Evolutionary conservation across 2,797 vertebrate genomes (phyloP), one percentile per base, ranked within the genome.

Genomic region (Hemibagrus guttatus): DNA sequence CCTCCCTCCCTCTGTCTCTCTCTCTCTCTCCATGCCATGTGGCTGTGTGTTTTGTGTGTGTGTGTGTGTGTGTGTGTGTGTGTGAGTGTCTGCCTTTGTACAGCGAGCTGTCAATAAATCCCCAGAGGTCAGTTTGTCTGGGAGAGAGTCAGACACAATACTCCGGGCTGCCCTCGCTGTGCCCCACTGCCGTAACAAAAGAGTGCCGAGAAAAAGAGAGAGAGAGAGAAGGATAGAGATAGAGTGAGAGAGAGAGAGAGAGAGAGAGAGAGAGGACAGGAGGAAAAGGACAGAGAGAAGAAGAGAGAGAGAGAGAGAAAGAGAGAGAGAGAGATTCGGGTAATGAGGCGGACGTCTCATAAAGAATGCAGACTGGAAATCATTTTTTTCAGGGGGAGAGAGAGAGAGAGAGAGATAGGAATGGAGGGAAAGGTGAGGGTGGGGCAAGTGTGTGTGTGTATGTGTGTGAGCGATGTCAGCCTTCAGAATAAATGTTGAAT

Each of bases 41-140:
- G 59, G 58, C 82, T 82, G 54, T 58, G 95, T 49, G 46, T 49
- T 94, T 94, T 93, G 92, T 93, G 92, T 95, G 94, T 92, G 93
- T 93, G 92, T 94, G 94, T 91, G 93, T 94, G 94, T 97, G 82
- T 78, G 84, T 85, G 31, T 83, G 69, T 31, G 49, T 69, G 85
- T 95, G 94, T 93, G 93, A 93, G 93, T 94, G 94, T 92, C 93
- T 94, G 95, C 95, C 97, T 98, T 97, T 97, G 96, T 96, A 96
- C 97, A 97, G 97, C 97, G 96, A 96, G 97, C 97, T 97, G 97
- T 99, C 97, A 97, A 98, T 98, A 98, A 97, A 95, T 98, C 97
- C 97, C 98, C 95, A 97, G 98, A 98, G 97, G 97, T 98, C 97
- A 98, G 97, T 97, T 97, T 96, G 97, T 97, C 97, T 97, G 97